These are phyloP conservation scores for Rhodinocichla rosea DNA, from an alignment of 2,113 vertebrate species.

Conservation along the genomic window DNA sequence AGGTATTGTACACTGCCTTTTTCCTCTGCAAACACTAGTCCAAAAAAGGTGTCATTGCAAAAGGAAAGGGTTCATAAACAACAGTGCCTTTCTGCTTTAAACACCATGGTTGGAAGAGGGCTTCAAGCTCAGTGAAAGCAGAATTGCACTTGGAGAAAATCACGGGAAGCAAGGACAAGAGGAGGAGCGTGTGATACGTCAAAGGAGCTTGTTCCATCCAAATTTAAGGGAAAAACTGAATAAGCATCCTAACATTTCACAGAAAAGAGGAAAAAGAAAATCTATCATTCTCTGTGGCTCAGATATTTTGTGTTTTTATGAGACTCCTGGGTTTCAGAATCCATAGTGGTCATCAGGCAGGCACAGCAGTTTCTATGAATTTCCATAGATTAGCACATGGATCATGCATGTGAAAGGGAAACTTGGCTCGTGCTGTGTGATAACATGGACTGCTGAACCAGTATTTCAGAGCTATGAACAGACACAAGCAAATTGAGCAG, in stretches of 20 bases:
- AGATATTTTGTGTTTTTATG: not conserved
- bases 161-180: not conserved
- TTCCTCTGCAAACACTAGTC: not conserved
- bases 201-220: not conserved
- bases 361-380: not conserved
- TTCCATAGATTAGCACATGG: not conserved
- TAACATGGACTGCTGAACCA: not conserved
- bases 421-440: not conserved
- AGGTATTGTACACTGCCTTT: not conserved
- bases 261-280: fast-evolving
- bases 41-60: not conserved
- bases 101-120: not conserved
- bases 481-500: not conserved
- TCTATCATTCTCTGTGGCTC: not conserved
- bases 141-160: not conserved
- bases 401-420: not conserved
- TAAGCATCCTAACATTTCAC: not conserved
- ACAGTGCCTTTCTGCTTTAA: not conserved
- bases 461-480: not conserved
- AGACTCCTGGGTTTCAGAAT: not conserved
- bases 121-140: not conserved
- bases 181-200: fast-evolving
- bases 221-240: not conserved
- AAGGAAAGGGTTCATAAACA: not conserved
- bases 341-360: not conserved